Evolutionary conservation across 1,140 invertebrate genomes (phyloP).

Genomic region (Pseudobourletiella spinata): DNA sequence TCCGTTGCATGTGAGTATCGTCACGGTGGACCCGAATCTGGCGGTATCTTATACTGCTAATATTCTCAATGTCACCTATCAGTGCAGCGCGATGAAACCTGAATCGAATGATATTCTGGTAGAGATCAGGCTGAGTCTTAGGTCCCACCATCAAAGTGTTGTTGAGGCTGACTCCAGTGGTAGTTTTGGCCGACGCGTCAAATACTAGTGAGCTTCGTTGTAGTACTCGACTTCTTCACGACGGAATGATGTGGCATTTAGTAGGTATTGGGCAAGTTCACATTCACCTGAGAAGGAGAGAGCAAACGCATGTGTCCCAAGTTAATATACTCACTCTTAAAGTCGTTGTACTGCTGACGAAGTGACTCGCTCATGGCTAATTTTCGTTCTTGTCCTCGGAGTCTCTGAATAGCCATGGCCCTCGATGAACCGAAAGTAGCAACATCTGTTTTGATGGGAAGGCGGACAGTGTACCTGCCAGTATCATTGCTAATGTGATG

Average conservation of each 20-base stretch:
- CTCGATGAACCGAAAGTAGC: neutral
- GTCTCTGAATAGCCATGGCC: neutral
- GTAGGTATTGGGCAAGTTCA: conserved; percentile 7
- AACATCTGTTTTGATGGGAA: neutral
- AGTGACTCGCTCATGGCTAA: neutral
- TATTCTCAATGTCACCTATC: conserved; percentile 36
- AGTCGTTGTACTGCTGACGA: neutral
- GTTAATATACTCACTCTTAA: neutral
- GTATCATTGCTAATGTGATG: neutral
- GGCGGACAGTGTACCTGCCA: neutral
- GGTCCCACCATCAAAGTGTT: conserved; percentile 38
- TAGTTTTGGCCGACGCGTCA: conserved; percentile 36
- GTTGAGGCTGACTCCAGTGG: conserved; percentile 37
- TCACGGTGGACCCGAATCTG: conserved; percentile 10
- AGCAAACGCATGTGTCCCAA: neutral
- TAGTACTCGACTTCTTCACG: conserved; percentile 26
- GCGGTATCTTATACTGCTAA: no score
- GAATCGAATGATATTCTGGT: conserved; percentile 22
- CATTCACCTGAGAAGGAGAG: neutral
- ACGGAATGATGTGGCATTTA: conserved; percentile 39
- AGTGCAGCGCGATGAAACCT: conserved; percentile 22
- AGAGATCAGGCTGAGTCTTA: conserved; percentile 34
- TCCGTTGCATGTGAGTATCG: conserved; percentile 36
- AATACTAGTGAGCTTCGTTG: conserved; percentile 39
- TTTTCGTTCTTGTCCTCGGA: neutral